phyloP scores from a whole-genome alignment of 2,888 invertebrate species.

The Diadegma fenestrale region DNA sequence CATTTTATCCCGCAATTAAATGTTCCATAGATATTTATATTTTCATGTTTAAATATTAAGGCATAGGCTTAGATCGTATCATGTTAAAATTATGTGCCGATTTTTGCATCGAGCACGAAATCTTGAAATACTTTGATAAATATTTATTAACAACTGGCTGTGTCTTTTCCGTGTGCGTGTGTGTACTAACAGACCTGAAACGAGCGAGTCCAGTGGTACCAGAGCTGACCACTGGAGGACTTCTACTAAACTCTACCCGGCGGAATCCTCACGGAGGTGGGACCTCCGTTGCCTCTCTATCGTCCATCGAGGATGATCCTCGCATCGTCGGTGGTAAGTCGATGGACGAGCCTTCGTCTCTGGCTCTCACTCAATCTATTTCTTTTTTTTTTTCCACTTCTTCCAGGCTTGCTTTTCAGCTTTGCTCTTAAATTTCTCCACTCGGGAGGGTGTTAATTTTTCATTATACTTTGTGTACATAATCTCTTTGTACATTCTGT shows the following conservation, averaged over 20 bases:
- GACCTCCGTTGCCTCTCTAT: slow-evolving; percentile 84
- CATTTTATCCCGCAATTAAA: slow-evolving; percentile 51
- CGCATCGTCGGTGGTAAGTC: slow-evolving; percentile 85
- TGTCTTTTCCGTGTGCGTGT: slow-evolving; percentile 80
- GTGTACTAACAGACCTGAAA: slow-evolving; percentile 85
- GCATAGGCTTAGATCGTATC: neutral
- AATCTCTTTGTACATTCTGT: neutral
- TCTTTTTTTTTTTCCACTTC: slow-evolving; percentile 44
- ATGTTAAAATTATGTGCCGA: slow-evolving; percentile 28
- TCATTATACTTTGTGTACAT: slow-evolving; percentile 40
- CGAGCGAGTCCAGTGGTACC: slow-evolving; percentile 85
- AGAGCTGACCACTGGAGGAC: slow-evolving; percentile 85
- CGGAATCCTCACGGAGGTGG: slow-evolving; percentile 83
- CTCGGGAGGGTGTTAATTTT: slow-evolving; percentile 25
- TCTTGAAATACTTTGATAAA: slow-evolving; percentile 72
- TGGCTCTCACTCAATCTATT: slow-evolving; percentile 48
- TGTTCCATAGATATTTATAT: slow-evolving; percentile 8
- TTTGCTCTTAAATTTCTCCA: slow-evolving; percentile 38
- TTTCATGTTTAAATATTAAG: neutral
- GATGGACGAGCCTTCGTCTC: slow-evolving; percentile 67
- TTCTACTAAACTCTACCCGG: slow-evolving; percentile 83
- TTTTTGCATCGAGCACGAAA: slow-evolving; percentile 70
- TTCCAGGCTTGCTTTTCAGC: slow-evolving; percentile 57
- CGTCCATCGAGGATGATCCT: slow-evolving; percentile 85
- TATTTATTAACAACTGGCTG: slow-evolving; percentile 75